Percentiles rank a stretch among this genome's conserved stretches.
These are phyloP conservation scores for Oreochromis aureus DNA, from an alignment of 2,113 vertebrate species.

Conservation along the genomic window DNA sequence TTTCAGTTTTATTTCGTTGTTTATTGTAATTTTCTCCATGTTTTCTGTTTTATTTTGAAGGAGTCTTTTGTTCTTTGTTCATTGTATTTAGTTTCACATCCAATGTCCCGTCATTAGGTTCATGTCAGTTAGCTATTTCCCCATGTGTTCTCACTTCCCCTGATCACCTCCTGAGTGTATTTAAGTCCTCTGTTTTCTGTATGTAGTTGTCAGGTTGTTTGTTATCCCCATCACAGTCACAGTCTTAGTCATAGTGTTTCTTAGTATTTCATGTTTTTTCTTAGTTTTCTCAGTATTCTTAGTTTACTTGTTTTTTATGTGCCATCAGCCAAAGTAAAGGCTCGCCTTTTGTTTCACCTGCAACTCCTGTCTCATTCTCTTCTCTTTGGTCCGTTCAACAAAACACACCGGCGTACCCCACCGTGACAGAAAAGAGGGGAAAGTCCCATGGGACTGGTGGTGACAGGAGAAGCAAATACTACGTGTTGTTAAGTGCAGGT, in stretches of 20 bases:
- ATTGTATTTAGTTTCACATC: neutral
- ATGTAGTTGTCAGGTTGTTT: neutral
- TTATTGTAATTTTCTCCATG: neutral
- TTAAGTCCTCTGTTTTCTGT: neutral
- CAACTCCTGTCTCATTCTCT: neutral
- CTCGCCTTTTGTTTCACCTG: neutral
- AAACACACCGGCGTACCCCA: neutral
- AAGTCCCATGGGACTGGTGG: neutral
- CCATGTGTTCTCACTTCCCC: neutral
- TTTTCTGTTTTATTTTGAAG: neutral
- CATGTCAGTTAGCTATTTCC: neutral
- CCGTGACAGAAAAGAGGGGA: neutral
- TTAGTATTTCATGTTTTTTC: neutral
- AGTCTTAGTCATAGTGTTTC: neutral
- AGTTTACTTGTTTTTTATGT: neutral
- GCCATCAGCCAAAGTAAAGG: neutral
- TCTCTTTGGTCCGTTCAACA: neutral
- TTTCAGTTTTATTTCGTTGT: neutral
- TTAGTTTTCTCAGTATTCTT: neutral
- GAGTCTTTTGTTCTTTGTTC: neutral
- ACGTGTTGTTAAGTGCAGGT: slow-evolving; percentile 1
- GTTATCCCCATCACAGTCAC: neutral
- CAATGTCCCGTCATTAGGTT: neutral
- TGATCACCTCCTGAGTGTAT: neutral
- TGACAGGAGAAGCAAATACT: neutral